Evolutionary conservation across 1,140 invertebrate species (phyloP), one percentile per base, ranked within the genome.

Genomic region (Venturia canescens): DNA sequence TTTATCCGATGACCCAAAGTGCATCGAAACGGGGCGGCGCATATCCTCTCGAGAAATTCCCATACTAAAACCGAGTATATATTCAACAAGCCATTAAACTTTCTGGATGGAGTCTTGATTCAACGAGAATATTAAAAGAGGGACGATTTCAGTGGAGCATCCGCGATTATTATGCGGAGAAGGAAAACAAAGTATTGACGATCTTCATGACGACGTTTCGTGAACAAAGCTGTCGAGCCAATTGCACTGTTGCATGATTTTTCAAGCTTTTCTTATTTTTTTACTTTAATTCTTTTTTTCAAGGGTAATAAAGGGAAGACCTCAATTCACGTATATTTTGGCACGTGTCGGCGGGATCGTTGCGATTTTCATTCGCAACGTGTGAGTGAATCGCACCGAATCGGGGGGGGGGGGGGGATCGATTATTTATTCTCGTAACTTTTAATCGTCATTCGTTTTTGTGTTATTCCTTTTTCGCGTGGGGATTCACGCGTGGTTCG

Each of bases 1-100:
- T 57, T 57, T 57, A 18, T 23, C 21, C 53, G 53, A n/a, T 57
- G 53, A 57, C 53, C 53, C 18, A 57, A 57, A 57, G 53, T 57
- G 53, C 18, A 57, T 57, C 53, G 53, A 57, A 57, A 57, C 53
- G 21, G 53, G 18, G 18, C 21, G 18, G 18, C 21, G 18, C 53
- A 57, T 57, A 57, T 57, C 53, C 53, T 57, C 53, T 23, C 53
- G 53, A 57, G 53, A 57, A 57, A 57, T 57, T 57, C 53, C 53
- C 53, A 57, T 57, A 18, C 53, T 57, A 57, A 57, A 21, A 3
- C 18, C 13, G 21, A 18, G 21, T 57, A 57, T 57, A 57, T 57
- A 23, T 57, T n/a, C 21, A 57, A 1, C 18, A 57, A 57, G 18
- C 53, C 53, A 57, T 57, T 57, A 57, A 57, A 57, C 53, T 57